A percentile compares a stretch with the other conserved stretches of the same genome.
Conservation (phyloP, 2,797 vertebrate genomes). For the Gastrophryne carolinensis region DNA sequence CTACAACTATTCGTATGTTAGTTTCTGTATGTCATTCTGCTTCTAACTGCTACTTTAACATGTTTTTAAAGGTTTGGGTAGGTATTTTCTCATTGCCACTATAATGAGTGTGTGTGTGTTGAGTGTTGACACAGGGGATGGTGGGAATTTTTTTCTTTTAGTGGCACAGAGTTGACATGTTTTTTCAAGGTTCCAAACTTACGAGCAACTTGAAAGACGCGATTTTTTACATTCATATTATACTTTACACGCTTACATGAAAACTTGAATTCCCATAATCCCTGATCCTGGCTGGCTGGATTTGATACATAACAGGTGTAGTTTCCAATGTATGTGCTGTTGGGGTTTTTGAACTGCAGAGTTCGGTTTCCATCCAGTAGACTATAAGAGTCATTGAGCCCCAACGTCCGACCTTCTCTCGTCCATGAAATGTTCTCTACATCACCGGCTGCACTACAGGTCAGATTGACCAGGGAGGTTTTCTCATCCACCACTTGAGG, state of each 20-base stretch:
- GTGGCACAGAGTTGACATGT: too few species aligned
- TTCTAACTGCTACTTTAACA: too few species aligned
- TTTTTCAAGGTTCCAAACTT: too few species aligned
- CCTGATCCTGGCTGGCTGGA: conserved; percentile 65
- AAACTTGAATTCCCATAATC: conserved; percentile 62
- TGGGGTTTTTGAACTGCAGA: conserved; percentile 57
- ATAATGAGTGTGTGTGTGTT: too few species aligned
- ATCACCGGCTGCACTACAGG: conserved; percentile 57
- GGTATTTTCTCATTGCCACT: too few species aligned
- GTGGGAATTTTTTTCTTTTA: too few species aligned
- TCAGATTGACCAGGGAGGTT: conserved; percentile 60
- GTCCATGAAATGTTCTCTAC: conserved; percentile 68
- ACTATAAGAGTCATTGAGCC: neutral
- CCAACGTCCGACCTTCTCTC: conserved; percentile 59
- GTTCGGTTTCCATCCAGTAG: conserved; percentile 53
- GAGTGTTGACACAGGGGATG: too few species aligned
- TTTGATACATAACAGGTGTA: conserved; percentile 72
- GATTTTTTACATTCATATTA: too few species aligned
- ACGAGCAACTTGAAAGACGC: too few species aligned
- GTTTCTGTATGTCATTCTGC: too few species aligned
- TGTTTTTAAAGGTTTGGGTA: too few species aligned
- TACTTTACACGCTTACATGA: conserved; percentile 69
- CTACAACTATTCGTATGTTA: too few species aligned
- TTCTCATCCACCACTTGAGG: conserved; percentile 55
- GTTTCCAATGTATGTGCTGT: conserved; percentile 66